Evolutionary conservation across 2,797 vertebrate species (phyloP).

Genomic region (Hozukius guyotensis): DNA sequence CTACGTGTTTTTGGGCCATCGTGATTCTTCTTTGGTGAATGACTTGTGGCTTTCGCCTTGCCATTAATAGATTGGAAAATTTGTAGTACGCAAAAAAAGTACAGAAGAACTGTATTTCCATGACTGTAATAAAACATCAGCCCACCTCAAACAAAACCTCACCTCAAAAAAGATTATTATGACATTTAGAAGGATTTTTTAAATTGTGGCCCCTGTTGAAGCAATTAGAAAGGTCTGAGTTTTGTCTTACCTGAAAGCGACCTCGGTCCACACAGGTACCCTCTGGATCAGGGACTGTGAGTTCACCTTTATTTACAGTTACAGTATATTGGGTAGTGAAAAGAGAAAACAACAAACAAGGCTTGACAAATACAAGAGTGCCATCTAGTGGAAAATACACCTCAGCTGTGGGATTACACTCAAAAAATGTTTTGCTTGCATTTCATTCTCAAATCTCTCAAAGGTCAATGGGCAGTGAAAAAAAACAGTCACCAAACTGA

Average conservation of each 20-base stretch:
- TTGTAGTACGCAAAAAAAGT: rapidly evolving
- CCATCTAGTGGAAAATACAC: slow-evolving; percentile 49
- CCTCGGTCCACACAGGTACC: background rate
- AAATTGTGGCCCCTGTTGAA: background rate
- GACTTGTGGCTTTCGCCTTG: background rate
- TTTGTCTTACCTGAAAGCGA: background rate
- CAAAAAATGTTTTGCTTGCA: background rate
- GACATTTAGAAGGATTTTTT: background rate
- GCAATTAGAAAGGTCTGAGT: background rate
- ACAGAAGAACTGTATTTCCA: background rate
- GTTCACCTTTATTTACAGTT: background rate
- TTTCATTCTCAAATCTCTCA: background rate
- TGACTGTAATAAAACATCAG: background rate
- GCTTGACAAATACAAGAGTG: background rate
- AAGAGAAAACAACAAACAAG: background rate
- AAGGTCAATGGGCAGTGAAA: background rate
- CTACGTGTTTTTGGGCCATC: background rate
- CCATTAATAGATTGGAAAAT: background rate
- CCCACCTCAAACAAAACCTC: background rate
- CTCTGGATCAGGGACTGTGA: background rate
- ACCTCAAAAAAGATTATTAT: background rate
- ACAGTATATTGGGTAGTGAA: background rate
- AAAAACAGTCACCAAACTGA: background rate
- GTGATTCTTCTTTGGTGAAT: background rate
- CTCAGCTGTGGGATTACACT: background rate